Percentiles rank a stretch among this genome's conserved stretches.
phyloP scores from a whole-genome alignment of 2,888 invertebrate species.

The Horisme vitalbata region DNA sequence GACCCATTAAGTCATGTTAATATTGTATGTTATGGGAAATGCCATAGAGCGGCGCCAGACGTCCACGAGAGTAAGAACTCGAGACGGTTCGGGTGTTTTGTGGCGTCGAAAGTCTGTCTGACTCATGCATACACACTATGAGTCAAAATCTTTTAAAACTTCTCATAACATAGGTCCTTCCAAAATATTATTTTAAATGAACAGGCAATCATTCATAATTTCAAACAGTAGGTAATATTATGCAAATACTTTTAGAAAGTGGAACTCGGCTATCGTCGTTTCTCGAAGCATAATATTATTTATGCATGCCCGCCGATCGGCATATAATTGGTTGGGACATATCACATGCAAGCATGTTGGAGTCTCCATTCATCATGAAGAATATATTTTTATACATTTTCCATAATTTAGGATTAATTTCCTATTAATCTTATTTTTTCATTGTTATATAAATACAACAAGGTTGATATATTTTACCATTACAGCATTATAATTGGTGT shows the following conservation, averaged over 20 bases:
- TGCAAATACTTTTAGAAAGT: slow-evolving; percentile 41
- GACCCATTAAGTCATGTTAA: slow-evolving; percentile 19
- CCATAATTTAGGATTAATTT: too few species aligned
- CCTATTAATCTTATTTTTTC: too few species aligned
- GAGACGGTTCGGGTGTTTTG: slow-evolving; percentile 29
- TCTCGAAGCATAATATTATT: slow-evolving; percentile 22
- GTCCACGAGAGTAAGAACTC: slow-evolving; percentile 25
- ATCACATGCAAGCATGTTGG: slow-evolving; percentile 11
- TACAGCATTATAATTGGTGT: too few species aligned
- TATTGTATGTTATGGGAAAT: slow-evolving; percentile 26
- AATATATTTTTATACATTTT: too few species aligned
- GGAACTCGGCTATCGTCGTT: slow-evolving; percentile 26
- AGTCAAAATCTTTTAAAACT: slow-evolving; percentile 14
- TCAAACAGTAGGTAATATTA: too few species aligned
- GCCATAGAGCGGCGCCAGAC: slow-evolving; percentile 34
- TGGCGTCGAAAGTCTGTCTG: slow-evolving; percentile 39
- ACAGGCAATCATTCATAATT: too few species aligned
- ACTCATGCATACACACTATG: slow-evolving; percentile 38
- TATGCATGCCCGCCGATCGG: slow-evolving; percentile 32
- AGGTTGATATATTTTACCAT: too few species aligned
- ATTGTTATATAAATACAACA: too few species aligned
- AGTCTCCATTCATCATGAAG: too few species aligned
- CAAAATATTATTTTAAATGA: too few species aligned
- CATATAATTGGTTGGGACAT: slow-evolving; percentile 25
- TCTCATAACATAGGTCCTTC: slow-evolving; percentile 1